Evolutionary conservation across 2,888 invertebrate genomes (phyloP).

Genomic region (Drosophila neonasuta): DNA sequence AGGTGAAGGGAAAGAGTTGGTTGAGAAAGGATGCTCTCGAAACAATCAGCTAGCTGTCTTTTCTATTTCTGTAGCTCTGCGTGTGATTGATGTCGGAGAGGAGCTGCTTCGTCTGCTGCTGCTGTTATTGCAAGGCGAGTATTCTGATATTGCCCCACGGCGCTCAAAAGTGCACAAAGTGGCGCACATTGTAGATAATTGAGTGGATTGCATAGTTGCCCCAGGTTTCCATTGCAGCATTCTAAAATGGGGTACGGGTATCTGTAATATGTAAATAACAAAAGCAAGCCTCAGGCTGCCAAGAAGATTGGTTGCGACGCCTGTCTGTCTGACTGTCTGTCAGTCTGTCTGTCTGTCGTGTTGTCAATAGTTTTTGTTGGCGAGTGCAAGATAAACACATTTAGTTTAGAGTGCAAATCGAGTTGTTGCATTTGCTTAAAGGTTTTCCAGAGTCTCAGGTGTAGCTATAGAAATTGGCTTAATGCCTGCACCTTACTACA

Average conservation of each 20-base stretch:
- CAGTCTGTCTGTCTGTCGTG: constrained; percentile 15
- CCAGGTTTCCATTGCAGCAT: constrained; percentile 2
- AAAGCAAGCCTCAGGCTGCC: constrained; percentile 57
- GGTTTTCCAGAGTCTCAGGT: constrained; percentile 30
- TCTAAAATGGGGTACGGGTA: constrained; percentile 6
- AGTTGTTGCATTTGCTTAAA: constrained; percentile 71
- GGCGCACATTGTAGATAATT: constrained; percentile 60
- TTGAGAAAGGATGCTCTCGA: constrained; percentile 26
- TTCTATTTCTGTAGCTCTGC: constrained; percentile 15
- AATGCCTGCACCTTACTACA: not conserved
- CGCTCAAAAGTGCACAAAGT: constrained; percentile 60
- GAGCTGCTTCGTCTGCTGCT: constrained; percentile 7
- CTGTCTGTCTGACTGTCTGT: constrained; percentile 3
- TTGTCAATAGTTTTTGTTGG: constrained; percentile 68
- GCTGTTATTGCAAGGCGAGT: constrained; percentile 31
- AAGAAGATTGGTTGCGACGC: constrained; percentile 12
- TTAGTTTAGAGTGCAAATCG: constrained; percentile 73
- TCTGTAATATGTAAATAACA: constrained; percentile 61
- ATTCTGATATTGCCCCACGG: constrained; percentile 40
- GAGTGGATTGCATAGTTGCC: constrained; percentile 50
- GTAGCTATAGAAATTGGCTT: not conserved
- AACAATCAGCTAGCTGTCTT: constrained; percentile 56
- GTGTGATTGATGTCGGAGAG: constrained; percentile 49
- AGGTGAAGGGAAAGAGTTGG: not conserved
- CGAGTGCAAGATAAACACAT: constrained; percentile 73